These are phyloP conservation scores for Myrmophylax atrothorax DNA, from an alignment of 2,113 vertebrate species.

Conservation along the genomic window DNA sequence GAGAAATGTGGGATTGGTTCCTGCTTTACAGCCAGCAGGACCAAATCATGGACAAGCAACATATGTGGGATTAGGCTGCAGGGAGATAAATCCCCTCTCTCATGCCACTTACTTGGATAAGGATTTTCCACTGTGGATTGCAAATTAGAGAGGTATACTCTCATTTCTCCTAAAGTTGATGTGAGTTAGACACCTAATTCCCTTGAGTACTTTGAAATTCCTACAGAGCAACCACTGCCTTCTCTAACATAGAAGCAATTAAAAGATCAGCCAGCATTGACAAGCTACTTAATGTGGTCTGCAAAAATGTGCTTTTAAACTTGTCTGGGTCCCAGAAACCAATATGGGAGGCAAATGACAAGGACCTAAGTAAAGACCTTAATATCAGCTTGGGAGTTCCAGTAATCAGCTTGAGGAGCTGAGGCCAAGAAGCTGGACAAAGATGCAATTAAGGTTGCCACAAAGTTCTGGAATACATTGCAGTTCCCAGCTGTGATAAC, in stretches of 20 bases:
- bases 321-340: neutral
- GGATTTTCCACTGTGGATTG: neutral
- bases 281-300: neutral
- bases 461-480: neutral
- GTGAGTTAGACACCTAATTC: neutral
- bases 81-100: neutral
- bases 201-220: neutral
- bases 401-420: neutral
- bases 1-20: neutral
- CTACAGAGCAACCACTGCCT: neutral
- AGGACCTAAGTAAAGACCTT: neutral
- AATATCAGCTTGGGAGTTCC: neutral
- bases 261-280: neutral
- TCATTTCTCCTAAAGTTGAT: neutral
- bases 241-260: neutral
- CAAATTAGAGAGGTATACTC: neutral
- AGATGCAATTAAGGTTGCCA: constrained; percentile 24
- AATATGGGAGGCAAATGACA: neutral
- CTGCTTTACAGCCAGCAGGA: neutral
- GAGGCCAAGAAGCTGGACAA: neutral
- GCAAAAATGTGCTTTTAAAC: neutral
- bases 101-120: neutral
- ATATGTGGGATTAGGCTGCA: neutral
- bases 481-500: constrained; percentile 31
- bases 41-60: fast-evolving